Evolutionary conservation across 2,797 vertebrate species (phyloP).

Genomic region (Pteronotus mesoamericanus): DNA sequence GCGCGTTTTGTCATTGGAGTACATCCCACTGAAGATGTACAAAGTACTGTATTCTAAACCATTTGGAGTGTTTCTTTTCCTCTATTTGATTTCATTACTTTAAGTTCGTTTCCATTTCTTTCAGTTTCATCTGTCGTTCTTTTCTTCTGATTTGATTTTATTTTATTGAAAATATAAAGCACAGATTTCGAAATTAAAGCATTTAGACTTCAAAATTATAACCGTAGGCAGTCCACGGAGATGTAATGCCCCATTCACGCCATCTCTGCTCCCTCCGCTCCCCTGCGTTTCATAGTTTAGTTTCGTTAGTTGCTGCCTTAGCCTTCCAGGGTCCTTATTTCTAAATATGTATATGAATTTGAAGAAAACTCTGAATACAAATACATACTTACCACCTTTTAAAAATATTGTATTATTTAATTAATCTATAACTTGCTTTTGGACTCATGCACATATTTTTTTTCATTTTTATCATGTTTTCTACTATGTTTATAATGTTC

Average conservation of each 20-base stretch:
- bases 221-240: not conserved
- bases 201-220: not conserved
- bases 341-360: not conserved
- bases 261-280: not conserved
- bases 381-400: not conserved
- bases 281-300: not conserved
- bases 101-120: not conserved
- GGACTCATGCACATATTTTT: not conserved
- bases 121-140: not conserved
- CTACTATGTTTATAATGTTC: not conserved
- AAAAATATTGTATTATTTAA: not conserved
- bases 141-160: not conserved
- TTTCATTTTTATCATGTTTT: not conserved
- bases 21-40: too few relatives aligned
- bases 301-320: not conserved
- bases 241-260: too few relatives aligned
- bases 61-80: not conserved
- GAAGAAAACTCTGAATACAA: not conserved
- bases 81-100: not conserved
- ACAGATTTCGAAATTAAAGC: not conserved
- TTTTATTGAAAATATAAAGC: not conserved
- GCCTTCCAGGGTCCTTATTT: not conserved
- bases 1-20: not conserved
- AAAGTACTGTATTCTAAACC: not conserved
- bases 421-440: not conserved